Conservation (phyloP, 1,140 invertebrate genomes). For the Penaeus japonicus region DNA sequence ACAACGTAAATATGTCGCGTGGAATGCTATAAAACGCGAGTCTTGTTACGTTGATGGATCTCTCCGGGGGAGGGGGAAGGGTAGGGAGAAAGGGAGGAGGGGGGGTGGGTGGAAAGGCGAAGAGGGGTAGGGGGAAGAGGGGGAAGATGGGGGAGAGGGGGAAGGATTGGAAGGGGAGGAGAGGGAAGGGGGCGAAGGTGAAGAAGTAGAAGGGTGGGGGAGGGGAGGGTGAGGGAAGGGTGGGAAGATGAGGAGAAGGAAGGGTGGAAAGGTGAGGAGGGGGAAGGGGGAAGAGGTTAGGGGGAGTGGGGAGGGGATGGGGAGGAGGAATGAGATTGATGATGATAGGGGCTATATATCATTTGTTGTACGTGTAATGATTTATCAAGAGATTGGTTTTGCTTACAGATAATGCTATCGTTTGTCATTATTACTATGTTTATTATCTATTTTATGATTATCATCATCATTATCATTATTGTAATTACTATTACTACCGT, state of each 20-base stretch:
- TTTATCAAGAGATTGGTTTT: too few species aligned
- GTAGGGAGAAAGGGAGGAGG: neutral
- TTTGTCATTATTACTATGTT: too few species aligned
- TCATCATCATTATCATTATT: neutral
- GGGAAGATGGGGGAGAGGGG: neutral
- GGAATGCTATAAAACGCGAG: too few species aligned
- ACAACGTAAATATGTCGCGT: too few species aligned
- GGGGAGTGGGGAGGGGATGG: neutral
- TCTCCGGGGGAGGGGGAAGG: neutral
- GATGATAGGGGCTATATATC: neutral
- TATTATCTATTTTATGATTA: too few species aligned
- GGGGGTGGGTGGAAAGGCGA: neutral
- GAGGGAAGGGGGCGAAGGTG: neutral
- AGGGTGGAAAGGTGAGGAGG: neutral
- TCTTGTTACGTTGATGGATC: too few species aligned
- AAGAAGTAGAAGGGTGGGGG: neutral
- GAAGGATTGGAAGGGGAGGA: neutral
- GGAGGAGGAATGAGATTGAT: neutral
- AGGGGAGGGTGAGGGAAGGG: neutral
- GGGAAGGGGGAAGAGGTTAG: neutral
- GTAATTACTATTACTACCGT: neutral
- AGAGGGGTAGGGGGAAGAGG: neutral
- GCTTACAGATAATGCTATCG: too few species aligned
- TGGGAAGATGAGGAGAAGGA: neutral
- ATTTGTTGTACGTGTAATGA: too few species aligned